Evolutionary conservation across 2,888 invertebrate genomes (phyloP), one percentile per base, ranked within the genome.

Genomic region (Acanthoscelides obtectus): DNA sequence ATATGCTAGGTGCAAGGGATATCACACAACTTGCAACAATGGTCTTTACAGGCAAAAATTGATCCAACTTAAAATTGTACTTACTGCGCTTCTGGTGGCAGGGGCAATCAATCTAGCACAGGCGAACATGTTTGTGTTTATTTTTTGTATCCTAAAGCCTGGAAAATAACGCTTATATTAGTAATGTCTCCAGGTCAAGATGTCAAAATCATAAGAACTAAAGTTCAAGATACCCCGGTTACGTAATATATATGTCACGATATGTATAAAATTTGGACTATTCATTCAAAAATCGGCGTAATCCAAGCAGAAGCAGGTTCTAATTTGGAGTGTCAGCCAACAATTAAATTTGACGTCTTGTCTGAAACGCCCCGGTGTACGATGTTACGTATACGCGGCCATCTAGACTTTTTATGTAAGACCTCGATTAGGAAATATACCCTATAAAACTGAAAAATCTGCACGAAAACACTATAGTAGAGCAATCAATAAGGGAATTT

Each of bases 101-200:
- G 95, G 94, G 88, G 93, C 92, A 87, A 94, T 92, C 89, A 94
- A 90, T 92, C 93, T 91, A 86, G 92, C 93, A 88, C 93, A 93
- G 87, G 90, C 91, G 88, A 91, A 91, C 93, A 93, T 93, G 88
- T 89, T 92, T 75, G 72, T 77, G 76, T 73, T 73, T 77, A 74
- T 78, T 78, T 78, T 76, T 74, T 75, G 77, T 78, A 78, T 78
- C 78, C 76, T 76, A 78, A 77, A 80, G 80, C 80, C 81, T 79
- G 45, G 20, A 77, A 79, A 81, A 78, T 74, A 71, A 75, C 66
- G 73, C 72, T 73, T 27, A 75, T 71, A 69, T 71, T 72, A 74
- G 72, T 73, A 77, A 72, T 72, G 72, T 74, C 73, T 72, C 73
- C 25, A 71, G 71, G 71, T 71, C 64, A 68, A 74, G 71, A 72